phyloP scores from a whole-genome alignment of 2,888 invertebrate genomes.

The Pilophorus perplexus region DNA sequence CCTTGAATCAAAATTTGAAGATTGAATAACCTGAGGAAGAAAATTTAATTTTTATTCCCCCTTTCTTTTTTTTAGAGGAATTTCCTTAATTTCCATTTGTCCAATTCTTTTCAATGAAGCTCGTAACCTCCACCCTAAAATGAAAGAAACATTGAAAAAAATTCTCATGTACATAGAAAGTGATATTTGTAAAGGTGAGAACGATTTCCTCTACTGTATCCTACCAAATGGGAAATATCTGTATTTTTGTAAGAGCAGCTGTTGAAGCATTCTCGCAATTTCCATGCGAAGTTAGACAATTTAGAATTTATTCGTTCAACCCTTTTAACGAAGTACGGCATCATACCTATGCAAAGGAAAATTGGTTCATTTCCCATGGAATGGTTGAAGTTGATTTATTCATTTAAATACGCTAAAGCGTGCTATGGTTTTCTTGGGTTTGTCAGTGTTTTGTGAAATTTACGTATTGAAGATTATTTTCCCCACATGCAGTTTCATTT shows the following conservation, averaged over 20 bases:
- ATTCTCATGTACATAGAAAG: slow-evolving; percentile 28
- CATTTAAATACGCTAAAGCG: no score
- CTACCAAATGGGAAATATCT: slow-evolving; percentile 19
- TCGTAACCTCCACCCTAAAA: slow-evolving; percentile 17
- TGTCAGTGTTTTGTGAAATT: no score
- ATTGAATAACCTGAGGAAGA: slow-evolving; percentile 11
- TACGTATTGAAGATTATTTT: no score
- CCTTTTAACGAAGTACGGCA: no score
- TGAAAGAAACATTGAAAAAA: slow-evolving; percentile 3
- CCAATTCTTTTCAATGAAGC: no score
- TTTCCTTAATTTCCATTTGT: neutral
- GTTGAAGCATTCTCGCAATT: slow-evolving; percentile 12
- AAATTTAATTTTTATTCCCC: no score
- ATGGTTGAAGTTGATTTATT: no score
- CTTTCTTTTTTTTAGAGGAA: neutral
- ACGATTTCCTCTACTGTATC: slow-evolving; percentile 32
- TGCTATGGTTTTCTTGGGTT: no score
- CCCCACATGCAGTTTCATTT: no score
- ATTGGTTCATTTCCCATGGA: no score
- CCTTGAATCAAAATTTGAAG: neutral
- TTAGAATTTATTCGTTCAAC: slow-evolving; percentile 7
- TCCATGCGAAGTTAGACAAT: slow-evolving; percentile 19
- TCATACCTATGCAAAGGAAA: no score
- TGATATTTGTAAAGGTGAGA: slow-evolving; percentile 31
- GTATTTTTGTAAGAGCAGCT: slow-evolving; percentile 32